These are phyloP conservation scores for Potamarius usumacintae DNA, from an alignment of 2,113 vertebrate species.

Conservation along the genomic window DNA sequence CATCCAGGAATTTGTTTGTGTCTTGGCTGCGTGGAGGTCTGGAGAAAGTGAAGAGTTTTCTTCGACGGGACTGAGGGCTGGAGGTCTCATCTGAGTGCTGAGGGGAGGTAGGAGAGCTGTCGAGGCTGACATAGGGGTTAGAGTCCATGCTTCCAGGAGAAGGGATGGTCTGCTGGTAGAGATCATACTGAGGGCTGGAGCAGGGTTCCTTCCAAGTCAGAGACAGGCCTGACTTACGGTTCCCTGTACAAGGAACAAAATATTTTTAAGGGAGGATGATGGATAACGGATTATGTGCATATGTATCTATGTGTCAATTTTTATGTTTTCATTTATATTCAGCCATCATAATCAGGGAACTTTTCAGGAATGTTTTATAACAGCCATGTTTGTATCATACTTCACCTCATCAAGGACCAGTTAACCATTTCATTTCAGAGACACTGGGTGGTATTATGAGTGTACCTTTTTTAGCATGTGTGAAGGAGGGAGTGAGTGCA, in stretches of 20 bases:
- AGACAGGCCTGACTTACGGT: constrained; percentile 73
- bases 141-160: constrained; percentile 90
- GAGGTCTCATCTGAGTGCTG: constrained; percentile 65
- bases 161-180: constrained; percentile 75
- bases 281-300: not conserved
- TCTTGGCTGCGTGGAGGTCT: constrained; percentile 84
- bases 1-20: constrained; percentile 92
- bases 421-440: constrained; percentile 25
- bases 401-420: constrained; percentile 19
- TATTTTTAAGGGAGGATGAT: not conserved
- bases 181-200: constrained; percentile 76
- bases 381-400: constrained; percentile 16
- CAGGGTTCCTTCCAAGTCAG: constrained; percentile 84
- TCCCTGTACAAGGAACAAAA: constrained; percentile 65
- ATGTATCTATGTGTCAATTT: not conserved
- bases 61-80: constrained; percentile 77
- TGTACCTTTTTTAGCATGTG: constrained; percentile 72
- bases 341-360: constrained; percentile 10
- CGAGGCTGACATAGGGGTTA: constrained; percentile 94
- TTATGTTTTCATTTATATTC: not conserved
- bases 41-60: constrained; percentile 94
- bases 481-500: constrained; percentile 73
- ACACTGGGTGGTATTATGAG: constrained; percentile 34
- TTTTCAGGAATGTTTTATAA: constrained; percentile 14
- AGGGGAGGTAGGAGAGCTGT: constrained; percentile 87